Conservation (phyloP, 2,113 vertebrate species). For the Mugil cephalus region DNA sequence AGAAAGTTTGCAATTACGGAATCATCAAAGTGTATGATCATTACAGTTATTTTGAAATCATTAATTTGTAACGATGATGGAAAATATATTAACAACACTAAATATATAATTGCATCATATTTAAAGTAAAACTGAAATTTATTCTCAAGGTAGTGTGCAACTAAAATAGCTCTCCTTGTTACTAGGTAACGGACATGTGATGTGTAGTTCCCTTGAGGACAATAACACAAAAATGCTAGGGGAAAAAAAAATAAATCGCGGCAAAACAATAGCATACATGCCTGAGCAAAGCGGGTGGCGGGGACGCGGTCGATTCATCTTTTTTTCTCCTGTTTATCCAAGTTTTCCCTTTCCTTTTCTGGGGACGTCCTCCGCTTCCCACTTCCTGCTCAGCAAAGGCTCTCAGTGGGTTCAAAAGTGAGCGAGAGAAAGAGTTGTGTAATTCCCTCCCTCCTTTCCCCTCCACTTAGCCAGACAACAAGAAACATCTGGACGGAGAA, state of each 20-base stretch:
- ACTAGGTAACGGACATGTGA: too few species aligned
- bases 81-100: too few species aligned
- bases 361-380: conserved; percentile 48
- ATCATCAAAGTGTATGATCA: too few species aligned
- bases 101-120: too few species aligned
- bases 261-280: neutral
- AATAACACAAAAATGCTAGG: neutral
- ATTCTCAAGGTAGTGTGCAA: too few species aligned
- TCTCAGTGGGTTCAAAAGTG: conserved; percentile 24
- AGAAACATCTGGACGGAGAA: conserved; percentile 86
- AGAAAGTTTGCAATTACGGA: too few species aligned
- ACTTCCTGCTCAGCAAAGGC: conserved; percentile 70
- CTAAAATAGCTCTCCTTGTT: neutral
- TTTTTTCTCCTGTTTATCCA: conserved; percentile 29
- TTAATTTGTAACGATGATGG: too few species aligned
- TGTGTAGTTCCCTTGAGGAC: neutral
- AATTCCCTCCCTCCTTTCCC: conserved; percentile 61
- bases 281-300: too few species aligned
- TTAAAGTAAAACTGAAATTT: too few species aligned
- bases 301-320: conserved; percentile 19
- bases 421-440: conserved; percentile 64
- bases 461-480: conserved; percentile 74
- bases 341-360: conserved; percentile 25
- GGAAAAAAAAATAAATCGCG: neutral
- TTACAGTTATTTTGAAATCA: too few species aligned